Evolutionary conservation across 2,888 invertebrate species (phyloP), one percentile per base, ranked within the genome.

Genomic region (Ferrisia virgata): DNA sequence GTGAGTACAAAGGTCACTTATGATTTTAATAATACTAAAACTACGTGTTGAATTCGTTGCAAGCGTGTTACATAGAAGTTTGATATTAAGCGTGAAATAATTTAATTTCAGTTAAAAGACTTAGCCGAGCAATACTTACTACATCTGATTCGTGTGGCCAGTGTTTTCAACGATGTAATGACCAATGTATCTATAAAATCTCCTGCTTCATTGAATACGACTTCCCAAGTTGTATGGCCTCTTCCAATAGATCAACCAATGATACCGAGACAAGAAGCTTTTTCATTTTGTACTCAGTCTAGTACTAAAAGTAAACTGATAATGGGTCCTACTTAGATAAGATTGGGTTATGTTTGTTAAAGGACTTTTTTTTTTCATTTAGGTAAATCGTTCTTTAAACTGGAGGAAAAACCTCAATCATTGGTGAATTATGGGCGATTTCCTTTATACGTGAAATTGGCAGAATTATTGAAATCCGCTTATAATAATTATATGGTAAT

Each of bases 401-500:
- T 53, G 11, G 87, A 87, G 82, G 87, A 87, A 78, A 87, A 87
- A 69, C 85, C 84, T 47, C 85, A 84, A 53, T 33, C 85, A 2
- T 84, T 86, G 76, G 86, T 86, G 64, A 85, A 85, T n/a, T 86
- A 86, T 84, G 79, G 81, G 9, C 85, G 86, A 58, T 92, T 93
- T 85, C 93, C 94, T 0, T 94, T 96, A 88, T 97, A 97, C 88
- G 91, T 95, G 90, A 95, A 94, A 89, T 91, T 97, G 85, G 94
- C 94, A 88, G 95, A 95, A 85, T 92, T 92, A 82, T 88, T 97
- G 84, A 93, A 93, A 88, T 93, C 94, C 86, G 94, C 96, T 3
- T 94, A 95, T 89, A 93, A 93, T 36, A 97, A 95, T 90, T 96
- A 96, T 89, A 95, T 95, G 92, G 96, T 95, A 88, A 88, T 87